Evolutionary conservation across 2,888 invertebrate genomes (phyloP), one percentile per base, ranked within the genome.

Genomic region (Furcula furcula): DNA sequence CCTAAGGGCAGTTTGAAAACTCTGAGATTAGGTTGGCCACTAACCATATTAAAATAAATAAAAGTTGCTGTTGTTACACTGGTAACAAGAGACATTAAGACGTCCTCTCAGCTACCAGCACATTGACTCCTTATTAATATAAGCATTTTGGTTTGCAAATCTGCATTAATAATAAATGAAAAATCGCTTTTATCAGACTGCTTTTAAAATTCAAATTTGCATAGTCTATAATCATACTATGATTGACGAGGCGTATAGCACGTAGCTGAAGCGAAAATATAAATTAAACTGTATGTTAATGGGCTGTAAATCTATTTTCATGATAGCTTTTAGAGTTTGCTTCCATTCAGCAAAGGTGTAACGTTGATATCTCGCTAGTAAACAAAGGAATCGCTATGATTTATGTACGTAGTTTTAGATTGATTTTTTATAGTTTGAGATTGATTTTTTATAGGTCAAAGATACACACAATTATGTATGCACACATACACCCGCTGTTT

Each of bases 231-330:
- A n/a, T 3, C 7, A 1, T 21, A 9, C 34, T 37, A 54, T 54
- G 57, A 55, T 53, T 57, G 41, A 50, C 49, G 55, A 46, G 44
- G 31, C 19, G 36, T 33, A 37, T 43, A 46, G 31, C 39, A 25
- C 28, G 38, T 52, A 35, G 40, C 29, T 29, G 34, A 25, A 29
- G 23, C 37, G 36, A 14, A 41, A 48, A 38, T 51, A 45, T 55
- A 48, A 48, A 55, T 52, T 42, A 50, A 48, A 39, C 43, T 40
- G 44, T 50, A 57, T 53, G 56, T 61, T 62, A 66, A 65, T 65
- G 60, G 52, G 36, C 40, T 46, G 53, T 68, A 65, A 70, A 71
- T 54, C 55, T 60, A 62, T 60, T 56, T 60, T 16, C 23, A 44
- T 41, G 45, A 41, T 44, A 49, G 43, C 45, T 44, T 55, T 55